Evolutionary conservation across 2,797 vertebrate species (phyloP), one percentile per base, ranked within the genome.

Genomic region (Anabacerthia variegaticeps): DNA sequence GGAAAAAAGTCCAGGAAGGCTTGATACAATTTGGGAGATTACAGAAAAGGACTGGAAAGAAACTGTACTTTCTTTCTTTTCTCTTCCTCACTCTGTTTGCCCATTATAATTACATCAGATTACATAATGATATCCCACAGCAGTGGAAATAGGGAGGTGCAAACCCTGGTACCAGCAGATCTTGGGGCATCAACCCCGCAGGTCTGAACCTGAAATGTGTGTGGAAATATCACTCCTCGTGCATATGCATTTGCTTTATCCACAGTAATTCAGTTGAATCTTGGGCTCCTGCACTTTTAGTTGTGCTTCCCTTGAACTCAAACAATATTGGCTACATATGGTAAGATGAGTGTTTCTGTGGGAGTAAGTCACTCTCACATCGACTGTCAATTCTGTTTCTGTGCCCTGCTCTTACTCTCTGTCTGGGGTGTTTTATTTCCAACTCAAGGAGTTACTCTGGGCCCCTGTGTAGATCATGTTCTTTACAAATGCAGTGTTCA

Each of bases 151-250:
- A 6, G 76, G 77, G 69, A 44, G 43, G 51, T 15, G 4, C 63
- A 59, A 14, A 18, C 13, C 10, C 10, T 3, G 58, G 7, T 2
- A 15, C 49, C 51, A 34, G 44, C 48, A 3, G 1, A 1, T 14
- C 37, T 30, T 24, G 4, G 82, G 41, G 62, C 73, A 48, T 10
- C 80, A 30, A 0, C 10, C 24, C 0, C 0, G 1, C 17, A 16
- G 46, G 14, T 36, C 43, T 27, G 54, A 85, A 4, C 56, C 37
- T 4, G 0, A 1, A 24, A 24, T 0, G 7, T 4, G 48, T 27
- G 52, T 43, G 65, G 12, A 48, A n/a, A 8, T 7, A 3, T 1
- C 4, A 0, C 30, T 66, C 5, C 81, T 6, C 30, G 30, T 20
- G 24, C 48, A 11, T 2, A 4, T 3, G 3, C 54, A 30, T 7